These are phyloP conservation scores for Eulimnadia texana DNA, from an alignment of 1,140 invertebrate genomes.

Conservation along the genomic window DNA sequence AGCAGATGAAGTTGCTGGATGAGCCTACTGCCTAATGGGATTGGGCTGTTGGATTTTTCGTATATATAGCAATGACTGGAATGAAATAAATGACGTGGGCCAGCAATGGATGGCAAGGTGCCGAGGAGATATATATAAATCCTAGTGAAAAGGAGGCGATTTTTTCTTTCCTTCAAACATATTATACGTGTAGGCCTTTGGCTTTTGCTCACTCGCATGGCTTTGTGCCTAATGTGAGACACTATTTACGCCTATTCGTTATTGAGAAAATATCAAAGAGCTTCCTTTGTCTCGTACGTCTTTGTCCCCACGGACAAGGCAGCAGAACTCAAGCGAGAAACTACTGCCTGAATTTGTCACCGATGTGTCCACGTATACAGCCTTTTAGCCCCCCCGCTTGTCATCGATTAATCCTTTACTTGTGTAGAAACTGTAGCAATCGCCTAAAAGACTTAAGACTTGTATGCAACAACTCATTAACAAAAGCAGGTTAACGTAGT, in stretches of 20 bases:
- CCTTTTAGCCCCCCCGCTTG: too few relatives aligned
- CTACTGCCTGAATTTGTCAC: too few relatives aligned
- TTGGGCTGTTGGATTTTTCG: neutral
- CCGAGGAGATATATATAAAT: neutral
- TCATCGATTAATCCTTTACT: too few relatives aligned
- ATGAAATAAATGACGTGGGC: neutral
- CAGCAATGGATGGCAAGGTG: neutral
- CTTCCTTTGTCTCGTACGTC: neutral
- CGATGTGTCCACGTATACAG: too few relatives aligned
- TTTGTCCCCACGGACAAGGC: too few relatives aligned
- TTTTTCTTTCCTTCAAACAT: neutral
- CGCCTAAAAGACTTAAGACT: too few relatives aligned
- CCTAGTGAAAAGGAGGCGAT: neutral
- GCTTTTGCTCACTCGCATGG: neutral
- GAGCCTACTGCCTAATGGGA: too few relatives aligned
- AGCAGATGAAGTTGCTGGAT: too few relatives aligned
- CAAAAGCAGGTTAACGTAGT: too few relatives aligned
- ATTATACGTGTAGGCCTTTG: neutral
- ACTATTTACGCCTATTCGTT: neutral
- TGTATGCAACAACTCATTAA: too few relatives aligned
- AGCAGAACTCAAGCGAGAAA: too few relatives aligned
- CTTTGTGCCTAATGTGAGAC: neutral
- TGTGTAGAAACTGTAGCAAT: too few relatives aligned
- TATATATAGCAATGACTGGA: neutral
- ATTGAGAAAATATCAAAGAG: neutral